phyloP scores from a whole-genome alignment of 2,797 vertebrate species.

The Parotocinclus haroldoi region DNA sequence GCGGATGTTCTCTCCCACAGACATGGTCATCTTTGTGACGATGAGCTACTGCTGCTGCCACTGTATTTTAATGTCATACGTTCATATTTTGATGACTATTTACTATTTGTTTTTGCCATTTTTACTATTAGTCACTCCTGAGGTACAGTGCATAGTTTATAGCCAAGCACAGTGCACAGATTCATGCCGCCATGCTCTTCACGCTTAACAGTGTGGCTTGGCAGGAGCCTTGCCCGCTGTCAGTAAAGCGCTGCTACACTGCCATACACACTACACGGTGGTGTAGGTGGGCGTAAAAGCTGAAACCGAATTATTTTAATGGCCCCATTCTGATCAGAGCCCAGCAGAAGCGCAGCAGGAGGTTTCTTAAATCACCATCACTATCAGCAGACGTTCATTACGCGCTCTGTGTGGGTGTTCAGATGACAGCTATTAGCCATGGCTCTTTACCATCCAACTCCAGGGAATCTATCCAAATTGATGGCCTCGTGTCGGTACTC shows the following conservation, averaged over 20 bases:
- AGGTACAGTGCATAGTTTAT: not conserved
- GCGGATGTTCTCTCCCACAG: no score
- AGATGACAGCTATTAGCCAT: conserved; percentile 18
- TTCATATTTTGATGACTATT: no score
- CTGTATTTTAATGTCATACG: no score
- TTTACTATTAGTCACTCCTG: conserved; percentile 3
- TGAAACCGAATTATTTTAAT: conserved; percentile 24
- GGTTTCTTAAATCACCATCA: conserved; percentile 8
- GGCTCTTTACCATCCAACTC: conserved; percentile 16
- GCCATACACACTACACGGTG: conserved; percentile 1
- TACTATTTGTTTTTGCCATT: no score
- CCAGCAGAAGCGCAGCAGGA: conserved; percentile 6
- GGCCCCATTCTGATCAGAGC: conserved; percentile 22
- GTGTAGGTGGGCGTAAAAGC: conserved; percentile 4
- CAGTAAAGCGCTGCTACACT: conserved; percentile 16
- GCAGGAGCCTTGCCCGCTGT: conserved; percentile 28
- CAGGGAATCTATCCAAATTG: conserved; percentile 21
- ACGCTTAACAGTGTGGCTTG: conserved; percentile 22
- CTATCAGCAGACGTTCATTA: conserved; percentile 17
- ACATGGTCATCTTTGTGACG: no score
- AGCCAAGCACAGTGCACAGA: not conserved
- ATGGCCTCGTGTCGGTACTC: conserved; percentile 13
- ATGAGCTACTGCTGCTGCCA: no score
- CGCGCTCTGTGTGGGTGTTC: conserved; percentile 10
- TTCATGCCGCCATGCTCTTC: conserved; percentile 24